Evolutionary conservation across 1,140 invertebrate genomes (phyloP).

Genomic region (Micrasema longulum): DNA sequence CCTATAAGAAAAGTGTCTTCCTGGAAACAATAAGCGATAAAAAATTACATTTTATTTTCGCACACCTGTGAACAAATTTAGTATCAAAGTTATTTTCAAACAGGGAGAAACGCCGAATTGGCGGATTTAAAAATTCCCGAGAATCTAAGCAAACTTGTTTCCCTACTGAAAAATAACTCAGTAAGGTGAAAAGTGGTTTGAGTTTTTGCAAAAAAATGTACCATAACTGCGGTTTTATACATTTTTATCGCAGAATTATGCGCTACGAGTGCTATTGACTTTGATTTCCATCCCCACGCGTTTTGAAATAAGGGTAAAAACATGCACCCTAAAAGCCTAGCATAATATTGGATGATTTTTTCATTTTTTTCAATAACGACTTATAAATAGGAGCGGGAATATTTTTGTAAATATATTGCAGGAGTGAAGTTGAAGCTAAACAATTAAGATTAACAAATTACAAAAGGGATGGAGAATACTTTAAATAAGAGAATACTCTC

Average conservation of each 20-base stretch:
- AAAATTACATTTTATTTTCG: conserved; percentile 11
- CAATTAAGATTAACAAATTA: no score
- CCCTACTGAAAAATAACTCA: conserved; percentile 10
- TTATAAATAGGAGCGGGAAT: no score
- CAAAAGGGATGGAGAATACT: no score
- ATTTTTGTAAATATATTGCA: no score
- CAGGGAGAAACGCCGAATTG: background rate
- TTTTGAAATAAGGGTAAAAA: background rate
- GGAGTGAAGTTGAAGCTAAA: no score
- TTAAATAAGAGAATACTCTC: no score
- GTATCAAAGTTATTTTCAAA: background rate
- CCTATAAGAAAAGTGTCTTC: background rate
- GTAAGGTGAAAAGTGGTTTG: background rate
- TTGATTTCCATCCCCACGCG: conserved; percentile 18
- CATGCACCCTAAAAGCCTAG: no score
- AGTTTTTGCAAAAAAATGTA: conserved; percentile 26
- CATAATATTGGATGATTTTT: no score
- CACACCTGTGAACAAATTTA: conserved; percentile 32
- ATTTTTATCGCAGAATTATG: conserved; percentile 51
- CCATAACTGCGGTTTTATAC: conserved; percentile 51
- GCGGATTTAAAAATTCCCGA: background rate
- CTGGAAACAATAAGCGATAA: conserved; percentile 12
- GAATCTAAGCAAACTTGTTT: background rate
- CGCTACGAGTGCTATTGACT: conserved; percentile 36
- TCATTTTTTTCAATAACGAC: no score